These are phyloP conservation scores for Artemia sinica DNA, from an alignment of 2,888 invertebrate species.

Conservation along the genomic window DNA sequence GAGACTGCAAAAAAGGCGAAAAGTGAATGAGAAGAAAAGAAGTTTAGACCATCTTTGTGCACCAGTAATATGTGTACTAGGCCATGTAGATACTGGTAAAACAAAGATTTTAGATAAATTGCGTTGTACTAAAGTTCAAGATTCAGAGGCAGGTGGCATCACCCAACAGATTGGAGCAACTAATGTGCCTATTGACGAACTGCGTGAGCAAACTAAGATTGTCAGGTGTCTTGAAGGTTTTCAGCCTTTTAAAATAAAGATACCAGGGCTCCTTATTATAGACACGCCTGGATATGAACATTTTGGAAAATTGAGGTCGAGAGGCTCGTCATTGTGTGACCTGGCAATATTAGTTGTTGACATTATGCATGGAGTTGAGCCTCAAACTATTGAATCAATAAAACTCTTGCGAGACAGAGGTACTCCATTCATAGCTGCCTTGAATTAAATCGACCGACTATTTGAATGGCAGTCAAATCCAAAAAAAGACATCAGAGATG, in stretches of 20 bases:
- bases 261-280: slow-evolving; percentile 92
- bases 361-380: slow-evolving; percentile 98
- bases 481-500: slow-evolving; percentile 76
- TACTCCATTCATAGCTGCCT: slow-evolving; percentile 90
- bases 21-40: slow-evolving; percentile 49
- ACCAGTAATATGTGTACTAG: slow-evolving; percentile 92
- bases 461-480: slow-evolving; percentile 82
- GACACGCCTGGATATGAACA: slow-evolving; percentile 99
- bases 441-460: slow-evolving; percentile 87
- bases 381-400: slow-evolving; percentile 96
- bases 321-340: slow-evolving; percentile 96
- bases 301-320: slow-evolving; percentile 86
- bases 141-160: slow-evolving; percentile 95
- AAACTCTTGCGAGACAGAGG: slow-evolving; percentile 78
- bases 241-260: slow-evolving; percentile 39
- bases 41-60: slow-evolving; percentile 59
- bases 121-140: slow-evolving; percentile 81
- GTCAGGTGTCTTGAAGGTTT: slow-evolving; percentile 46
- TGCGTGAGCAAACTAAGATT: slow-evolving; percentile 80
- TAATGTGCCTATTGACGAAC: slow-evolving; percentile 89
- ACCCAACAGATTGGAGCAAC: slow-evolving; percentile 99
- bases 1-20: slow-evolving; percentile 52
- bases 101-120: slow-evolving; percentile 78
- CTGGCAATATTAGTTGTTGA: slow-evolving; percentile 96
- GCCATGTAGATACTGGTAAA: slow-evolving; percentile 93